Evolutionary conservation across 2,797 vertebrate species (phyloP), one percentile per base, ranked within the genome.

Genomic region (Tiaroga cobitis): DNA sequence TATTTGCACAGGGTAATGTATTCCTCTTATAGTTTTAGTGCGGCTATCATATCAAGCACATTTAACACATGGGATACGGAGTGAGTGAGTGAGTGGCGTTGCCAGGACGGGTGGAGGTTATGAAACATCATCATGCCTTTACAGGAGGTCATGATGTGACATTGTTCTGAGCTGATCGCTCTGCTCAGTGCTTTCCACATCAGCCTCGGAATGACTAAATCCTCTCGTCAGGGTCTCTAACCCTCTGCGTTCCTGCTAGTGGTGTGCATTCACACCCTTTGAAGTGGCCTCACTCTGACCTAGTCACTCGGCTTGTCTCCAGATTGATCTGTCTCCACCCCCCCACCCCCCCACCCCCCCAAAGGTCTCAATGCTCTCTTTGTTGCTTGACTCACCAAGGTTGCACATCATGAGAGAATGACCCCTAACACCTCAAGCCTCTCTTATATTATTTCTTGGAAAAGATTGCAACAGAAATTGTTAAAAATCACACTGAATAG

Each of bases 151-250:
- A 91, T 91, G 89, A 91, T 92, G 90, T 93, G 93, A 93, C 94
- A 94, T 95, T 94, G 93, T 94, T 93, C 93, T 92, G 93, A 94
- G 92, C 92, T 92, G 90, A 92, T 91, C 86, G 89, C 93, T 92
- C 93, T 94, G 90, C 92, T 93, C 91, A 91, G 92, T 93, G 93
- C 92, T 94, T 93, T 93, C 80, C 54, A 93, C 92, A 92, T 92
- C 92, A 93, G 91, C 92, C 76, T 81, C 51, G 88, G 92, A 94
- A 94, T 93, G 92, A 95, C 93, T 94, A 93, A 94, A 96, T 95
- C 93, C 93, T 93, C 93, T 92, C 87, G 91, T 90, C 92, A 90
- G 93, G 88, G 92, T 93, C 91, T 93, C 91, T 94, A 95, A 95
- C 94, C 94, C 92, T 89, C 90, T 92, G 92, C 91, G 89, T 94